These are phyloP conservation scores for Drosophila nr. fundita DNA, from an alignment of 2,888 invertebrate genomes.

Conservation along the genomic window DNA sequence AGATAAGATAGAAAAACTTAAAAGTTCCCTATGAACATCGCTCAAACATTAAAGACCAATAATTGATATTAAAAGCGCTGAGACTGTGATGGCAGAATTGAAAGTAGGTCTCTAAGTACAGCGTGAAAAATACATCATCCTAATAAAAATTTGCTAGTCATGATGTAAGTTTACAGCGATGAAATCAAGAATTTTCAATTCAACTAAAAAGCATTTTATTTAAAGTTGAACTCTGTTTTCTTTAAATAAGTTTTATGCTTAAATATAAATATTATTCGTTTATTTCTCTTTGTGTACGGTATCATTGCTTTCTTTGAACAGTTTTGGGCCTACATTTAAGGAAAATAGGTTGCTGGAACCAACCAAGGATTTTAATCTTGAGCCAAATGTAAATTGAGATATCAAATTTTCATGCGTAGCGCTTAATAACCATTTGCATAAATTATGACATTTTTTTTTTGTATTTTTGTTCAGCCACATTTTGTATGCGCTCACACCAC, in stretches of 20 bases:
- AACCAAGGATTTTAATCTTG: slow-evolving; percentile 8
- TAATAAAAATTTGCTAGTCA: background rate
- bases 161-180: background rate
- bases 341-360: background rate
- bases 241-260: background rate
- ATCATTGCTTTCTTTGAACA: background rate
- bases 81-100: background rate
- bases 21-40: slow-evolving; percentile 5
- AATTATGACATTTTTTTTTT: slow-evolving; percentile 55
- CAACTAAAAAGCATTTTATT: background rate
- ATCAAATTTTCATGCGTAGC: slow-evolving; percentile 45
- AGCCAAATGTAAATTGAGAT: slow-evolving; percentile 52
- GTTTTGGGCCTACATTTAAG: background rate
- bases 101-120: background rate
- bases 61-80: slow-evolving; percentile 10
- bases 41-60: slow-evolving; percentile 14
- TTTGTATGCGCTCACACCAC: slow-evolving; percentile 58
- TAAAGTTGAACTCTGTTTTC: background rate
- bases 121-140: background rate
- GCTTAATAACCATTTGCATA: slow-evolving; percentile 57
- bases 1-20: slow-evolving; percentile 40
- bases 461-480: slow-evolving; percentile 24
- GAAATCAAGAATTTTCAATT: background rate
- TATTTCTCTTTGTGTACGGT: background rate
- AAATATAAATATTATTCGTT: background rate